Conservation (phyloP, 2,888 invertebrate genomes). For the Thymelicus sylvestris region DNA sequence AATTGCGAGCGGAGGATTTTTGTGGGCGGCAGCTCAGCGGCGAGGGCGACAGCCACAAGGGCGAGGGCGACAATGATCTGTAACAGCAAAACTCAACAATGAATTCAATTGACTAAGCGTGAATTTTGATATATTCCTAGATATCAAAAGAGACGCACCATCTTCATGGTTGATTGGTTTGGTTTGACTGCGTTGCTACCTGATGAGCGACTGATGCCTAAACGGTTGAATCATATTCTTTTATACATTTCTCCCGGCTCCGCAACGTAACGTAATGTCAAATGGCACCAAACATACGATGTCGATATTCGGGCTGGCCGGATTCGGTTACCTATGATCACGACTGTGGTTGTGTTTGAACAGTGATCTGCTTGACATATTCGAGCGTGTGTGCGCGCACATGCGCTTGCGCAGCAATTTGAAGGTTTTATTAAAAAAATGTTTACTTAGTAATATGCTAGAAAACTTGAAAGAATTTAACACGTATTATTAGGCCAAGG, state of each 20-base stretch:
- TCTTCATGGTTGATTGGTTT: conserved; percentile 71
- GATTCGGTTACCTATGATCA: conserved; percentile 68
- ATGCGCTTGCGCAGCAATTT: conserved; percentile 49
- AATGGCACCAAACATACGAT: conserved; percentile 65
- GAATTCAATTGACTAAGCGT: background rate
- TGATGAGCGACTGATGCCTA: conserved; percentile 73
- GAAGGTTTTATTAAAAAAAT: conserved; percentile 60
- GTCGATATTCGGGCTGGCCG: conserved; percentile 66
- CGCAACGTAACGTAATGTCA: conserved; percentile 71
- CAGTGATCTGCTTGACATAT: conserved; percentile 47
- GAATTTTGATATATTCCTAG: conserved; percentile 8
- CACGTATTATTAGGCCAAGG: conserved; percentile 42
- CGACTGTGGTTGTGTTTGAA: conserved; percentile 45
- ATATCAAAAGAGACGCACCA: conserved; percentile 59
- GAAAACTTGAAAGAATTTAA: conserved; percentile 51
- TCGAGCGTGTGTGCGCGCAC: conserved; percentile 44
- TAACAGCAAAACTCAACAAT: conserved; percentile 7
- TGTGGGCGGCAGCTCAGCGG: conserved; percentile 50
- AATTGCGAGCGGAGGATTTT: conserved; percentile 57
- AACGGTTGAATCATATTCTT: conserved; percentile 64
- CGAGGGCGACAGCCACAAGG: conserved; percentile 62
- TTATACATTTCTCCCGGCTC: conserved; percentile 73
- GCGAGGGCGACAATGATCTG: conserved; percentile 65
- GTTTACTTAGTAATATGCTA: conserved; percentile 64
- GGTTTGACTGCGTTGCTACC: conserved; percentile 60